phyloP scores from a whole-genome alignment of 2,888 invertebrate species.

The Catocala fraxini region DNA sequence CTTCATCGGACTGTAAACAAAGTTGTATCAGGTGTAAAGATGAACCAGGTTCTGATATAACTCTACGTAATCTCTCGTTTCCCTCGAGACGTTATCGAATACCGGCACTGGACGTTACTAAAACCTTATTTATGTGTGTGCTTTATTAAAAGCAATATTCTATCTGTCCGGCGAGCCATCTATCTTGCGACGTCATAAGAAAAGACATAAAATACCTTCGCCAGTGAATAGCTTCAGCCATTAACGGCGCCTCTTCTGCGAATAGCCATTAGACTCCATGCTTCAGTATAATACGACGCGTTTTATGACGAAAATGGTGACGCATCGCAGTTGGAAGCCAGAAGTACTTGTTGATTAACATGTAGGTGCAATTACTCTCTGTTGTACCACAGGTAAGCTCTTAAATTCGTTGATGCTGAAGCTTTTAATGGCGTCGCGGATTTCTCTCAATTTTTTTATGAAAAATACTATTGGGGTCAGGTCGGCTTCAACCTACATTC shows the following conservation, averaged over 20 bases:
- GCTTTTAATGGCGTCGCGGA: constrained; percentile 41
- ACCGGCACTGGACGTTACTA: not conserved
- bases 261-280: constrained; percentile 10
- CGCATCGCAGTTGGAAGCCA: constrained; percentile 27
- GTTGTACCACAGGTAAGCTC: constrained; percentile 3
- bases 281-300: constrained; percentile 3
- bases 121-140: constrained; percentile 10
- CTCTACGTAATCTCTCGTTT: not conserved
- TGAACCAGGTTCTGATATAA: not conserved
- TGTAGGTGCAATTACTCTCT: constrained; percentile 11
- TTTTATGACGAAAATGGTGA: constrained; percentile 22
- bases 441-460: constrained; percentile 50
- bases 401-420: constrained; percentile 17
- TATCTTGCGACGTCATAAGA: constrained; percentile 12
- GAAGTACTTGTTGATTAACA: constrained; percentile 13
- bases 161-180: constrained; percentile 9
- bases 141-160: constrained; percentile 10
- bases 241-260: constrained; percentile 16
- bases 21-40: no score
- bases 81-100: not conserved
- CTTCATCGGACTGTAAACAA: no score
- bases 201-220: constrained; percentile 12
- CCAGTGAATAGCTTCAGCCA: constrained; percentile 6
- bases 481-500: constrained; percentile 56
- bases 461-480: constrained; percentile 72